These are phyloP conservation scores for Aythya baeri DNA, from an alignment of 2,113 vertebrate species.

Conservation along the genomic window DNA sequence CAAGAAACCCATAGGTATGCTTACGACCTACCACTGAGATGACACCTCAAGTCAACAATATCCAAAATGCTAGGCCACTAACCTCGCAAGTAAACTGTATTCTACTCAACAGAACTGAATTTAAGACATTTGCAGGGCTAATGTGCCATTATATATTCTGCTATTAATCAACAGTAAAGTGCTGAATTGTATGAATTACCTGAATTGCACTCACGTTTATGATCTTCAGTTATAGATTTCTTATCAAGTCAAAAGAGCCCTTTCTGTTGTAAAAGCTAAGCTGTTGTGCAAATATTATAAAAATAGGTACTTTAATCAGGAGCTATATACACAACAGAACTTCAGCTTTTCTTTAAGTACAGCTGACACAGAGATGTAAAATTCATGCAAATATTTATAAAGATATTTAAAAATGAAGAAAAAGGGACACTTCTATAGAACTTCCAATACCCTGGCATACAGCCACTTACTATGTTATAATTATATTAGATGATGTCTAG, in stretches of 20 bases:
- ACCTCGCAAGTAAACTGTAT: slow-evolving; percentile 63
- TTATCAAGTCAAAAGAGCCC: slow-evolving; percentile 90
- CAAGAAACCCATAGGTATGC: slow-evolving; percentile 10
- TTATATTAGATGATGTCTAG: slow-evolving; percentile 71
- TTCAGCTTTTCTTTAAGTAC: slow-evolving; percentile 55
- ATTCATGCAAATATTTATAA: slow-evolving; percentile 78
- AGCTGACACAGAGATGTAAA: slow-evolving; percentile 73
- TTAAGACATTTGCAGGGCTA: slow-evolving; percentile 92
- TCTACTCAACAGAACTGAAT: slow-evolving; percentile 54
- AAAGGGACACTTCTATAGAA: slow-evolving; percentile 71
- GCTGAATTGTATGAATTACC: slow-evolving; percentile 92
- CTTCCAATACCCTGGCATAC: slow-evolving; percentile 63
- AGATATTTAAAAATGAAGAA: slow-evolving; percentile 68
- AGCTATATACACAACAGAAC: slow-evolving; percentile 70
- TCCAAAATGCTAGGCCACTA: not conserved
- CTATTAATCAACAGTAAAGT: slow-evolving; percentile 93
- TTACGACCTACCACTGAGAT: not conserved
- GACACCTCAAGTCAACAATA: slow-evolving; percentile 41
- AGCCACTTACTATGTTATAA: slow-evolving; percentile 60
- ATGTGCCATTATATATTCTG: slow-evolving; percentile 86
- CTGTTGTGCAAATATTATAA: slow-evolving; percentile 81
- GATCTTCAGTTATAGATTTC: slow-evolving; percentile 76
- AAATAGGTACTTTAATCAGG: slow-evolving; percentile 69
- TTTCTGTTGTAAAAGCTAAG: slow-evolving; percentile 89
- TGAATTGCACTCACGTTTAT: slow-evolving; percentile 82